Base-by-base conservation (phyloP, 1,140 invertebrate species). In the Ganaspis sp. region DNA sequence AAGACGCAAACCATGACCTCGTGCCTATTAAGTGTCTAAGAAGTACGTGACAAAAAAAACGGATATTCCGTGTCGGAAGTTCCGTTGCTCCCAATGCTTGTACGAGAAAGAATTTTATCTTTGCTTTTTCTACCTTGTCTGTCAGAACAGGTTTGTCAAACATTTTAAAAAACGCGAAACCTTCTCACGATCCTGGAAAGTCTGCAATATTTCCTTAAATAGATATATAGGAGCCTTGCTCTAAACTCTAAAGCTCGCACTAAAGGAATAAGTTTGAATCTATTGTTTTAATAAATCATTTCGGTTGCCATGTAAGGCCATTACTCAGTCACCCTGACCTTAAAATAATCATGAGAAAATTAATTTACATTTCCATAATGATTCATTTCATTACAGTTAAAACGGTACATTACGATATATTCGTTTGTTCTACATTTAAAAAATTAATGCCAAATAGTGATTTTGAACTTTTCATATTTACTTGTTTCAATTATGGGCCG, bases 31-130 rank as follows among this genome's bases (percentile, higher is more conserved):
- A 49, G 45, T 49, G 12, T 17, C n/a, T 17, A 49, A 49, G 45
- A 70, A 78, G 74, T 89, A 90, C 87, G 88, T 90, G 88, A 90
- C 81, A 84, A 85, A 89, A 49, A 87, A 89, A 89, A 79, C 87
- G 88, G 88, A 89, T 89, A 86, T 74, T 80, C 78, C 80, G 70
- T 84, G 84, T 85, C 89, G 88, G 89, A 90, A 90, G 88, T 90
- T 85, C 77, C 83, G 83, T 83, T 84, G 83, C 73, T 84, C 86
- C 74, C 77, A 73, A 86, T 86, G 75, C 73, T 34, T 71, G 49
- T 81, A 71, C 77, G 78, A 72, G 77, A 77, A 83, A 79, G 76
- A 83, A 83, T 86, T 85, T 79, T 74, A 83, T 75, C 73, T 84
- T 87, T 81, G 69, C 78, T 82, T 78, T 72, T 72, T 74, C 29